Evolutionary conservation across 2,113 vertebrate genomes (phyloP), one percentile per base, ranked within the genome.

Genomic region (Burhinus oedicnemus): DNA sequence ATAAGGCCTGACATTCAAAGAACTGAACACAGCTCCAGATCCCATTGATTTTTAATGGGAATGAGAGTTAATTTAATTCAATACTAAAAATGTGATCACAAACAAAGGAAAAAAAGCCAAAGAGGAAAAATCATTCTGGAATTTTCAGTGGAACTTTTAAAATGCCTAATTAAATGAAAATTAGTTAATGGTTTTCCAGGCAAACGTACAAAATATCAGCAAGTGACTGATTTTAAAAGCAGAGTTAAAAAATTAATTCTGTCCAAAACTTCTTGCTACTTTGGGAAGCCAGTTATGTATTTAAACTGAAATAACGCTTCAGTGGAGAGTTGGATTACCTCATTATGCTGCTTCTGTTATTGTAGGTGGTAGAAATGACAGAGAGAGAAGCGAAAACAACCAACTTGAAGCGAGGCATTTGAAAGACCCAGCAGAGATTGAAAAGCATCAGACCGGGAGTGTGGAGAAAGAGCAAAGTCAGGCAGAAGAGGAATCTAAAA

Each of bases 331-430:
- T 57, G 57, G 61, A 23, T 92, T 65, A 44, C 18, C 77, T 72
- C 79, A 70, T 92, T 58, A 1, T 22, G 34, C 77, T 74, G 45
- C 51, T 93, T 61, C 79, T 96, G 91, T 75, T 89, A 32, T 93
- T 95, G 29, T 34, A 99, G 99, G 98, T 92, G 93, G 97, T 61
- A 98, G 97, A 97, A 98, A 98, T n/a, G 93, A 95, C 60, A 95
- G 96, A 84, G 92, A 97, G 75, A 93, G 72, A 25, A 98, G 97
- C 1, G 97, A 97, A 81, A 95, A 55, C 19, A 75, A 75, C 8
- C 94, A 98, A 5, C 97, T 97, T 62, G 96, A 98, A 96, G 95
- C 94, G 62, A 97, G 94, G 65, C 78, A 96, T 51, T 91, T 97
- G 86, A 95, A 97, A 77, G 97, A 97, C 45, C 66, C 95, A 40